A percentile compares a stretch with the other conserved stretches of the same genome.
Conservation (phyloP, 2,888 invertebrate species). For the Caradrina clavipalpis region DNA sequence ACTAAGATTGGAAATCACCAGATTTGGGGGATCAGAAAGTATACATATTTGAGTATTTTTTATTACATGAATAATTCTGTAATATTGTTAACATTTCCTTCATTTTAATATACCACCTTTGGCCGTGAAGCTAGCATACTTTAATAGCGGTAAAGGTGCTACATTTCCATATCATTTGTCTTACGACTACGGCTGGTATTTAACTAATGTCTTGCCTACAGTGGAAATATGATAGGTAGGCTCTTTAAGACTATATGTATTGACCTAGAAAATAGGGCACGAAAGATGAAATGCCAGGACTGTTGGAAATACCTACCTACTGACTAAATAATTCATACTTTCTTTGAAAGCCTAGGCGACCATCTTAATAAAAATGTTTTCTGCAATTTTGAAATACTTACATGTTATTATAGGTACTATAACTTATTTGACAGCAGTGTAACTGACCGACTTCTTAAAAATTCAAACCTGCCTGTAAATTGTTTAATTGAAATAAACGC, state of each 20-base stretch:
- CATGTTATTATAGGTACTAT: neutral
- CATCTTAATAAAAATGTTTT: too few species aligned
- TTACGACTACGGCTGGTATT: constrained; percentile 10
- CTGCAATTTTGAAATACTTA: neutral
- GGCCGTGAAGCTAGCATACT: neutral
- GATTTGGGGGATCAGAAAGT: too few species aligned
- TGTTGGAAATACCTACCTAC: too few species aligned
- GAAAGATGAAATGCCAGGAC: neutral
- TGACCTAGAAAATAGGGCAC: neutral
- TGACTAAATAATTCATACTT: too few species aligned
- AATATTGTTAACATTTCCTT: neutral
- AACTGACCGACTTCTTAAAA: too few species aligned
- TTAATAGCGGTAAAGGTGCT: constrained; percentile 5
- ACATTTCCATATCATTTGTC: constrained; percentile 43
- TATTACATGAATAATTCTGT: neutral
- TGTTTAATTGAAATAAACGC: too few species aligned
- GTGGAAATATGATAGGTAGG: constrained; percentile 9
- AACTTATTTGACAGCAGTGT: too few species aligned
- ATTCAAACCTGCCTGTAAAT: too few species aligned
- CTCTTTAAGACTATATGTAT: neutral
- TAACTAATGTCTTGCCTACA: constrained; percentile 2
- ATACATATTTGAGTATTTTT: neutral
- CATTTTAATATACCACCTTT: neutral
- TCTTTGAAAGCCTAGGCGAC: too few species aligned
- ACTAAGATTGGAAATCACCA: too few species aligned